Conservation (phyloP, 2,113 vertebrate genomes). For the Hypocryptadius cinnamomeus region DNA sequence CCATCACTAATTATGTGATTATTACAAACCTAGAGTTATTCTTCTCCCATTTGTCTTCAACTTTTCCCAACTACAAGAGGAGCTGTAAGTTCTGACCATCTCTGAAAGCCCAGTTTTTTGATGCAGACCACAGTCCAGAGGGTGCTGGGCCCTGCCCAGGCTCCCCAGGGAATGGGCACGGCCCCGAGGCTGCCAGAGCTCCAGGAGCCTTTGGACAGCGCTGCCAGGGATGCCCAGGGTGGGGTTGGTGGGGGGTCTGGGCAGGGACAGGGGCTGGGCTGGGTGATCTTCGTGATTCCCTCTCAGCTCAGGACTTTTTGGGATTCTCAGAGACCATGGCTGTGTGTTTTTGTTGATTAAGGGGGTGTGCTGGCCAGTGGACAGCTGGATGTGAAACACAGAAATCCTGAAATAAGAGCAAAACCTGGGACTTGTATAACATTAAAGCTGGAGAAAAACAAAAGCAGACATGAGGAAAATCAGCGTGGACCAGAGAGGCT, state of each 20-base stretch:
- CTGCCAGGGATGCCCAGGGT: not conserved
- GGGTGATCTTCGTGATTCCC: fast-evolving
- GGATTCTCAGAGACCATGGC: not conserved
- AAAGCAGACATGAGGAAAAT: not conserved
- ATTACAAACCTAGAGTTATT: not conserved
- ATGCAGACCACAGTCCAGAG: not conserved
- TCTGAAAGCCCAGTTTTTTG: not conserved
- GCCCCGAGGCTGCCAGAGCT: not conserved
- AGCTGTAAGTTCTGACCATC: not conserved
- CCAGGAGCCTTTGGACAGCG: not conserved
- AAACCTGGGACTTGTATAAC: not conserved
- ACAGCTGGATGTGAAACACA: not conserved
- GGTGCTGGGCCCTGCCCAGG: not conserved
- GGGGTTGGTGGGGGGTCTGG: fast-evolving
- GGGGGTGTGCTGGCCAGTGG: not conserved
- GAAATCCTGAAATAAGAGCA: not conserved
- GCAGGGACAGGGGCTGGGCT: fast-evolving
- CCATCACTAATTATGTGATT: not conserved
- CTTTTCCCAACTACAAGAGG: not conserved
- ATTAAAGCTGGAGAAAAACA: not conserved
- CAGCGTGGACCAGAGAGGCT: not conserved
- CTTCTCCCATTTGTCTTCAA: not conserved
- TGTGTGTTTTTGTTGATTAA: not conserved
- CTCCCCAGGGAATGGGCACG: not conserved
- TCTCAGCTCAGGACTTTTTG: not conserved